A percentile compares a stretch with the other conserved stretches of the same genome.
Evolutionary conservation across 2,888 invertebrate genomes (phyloP).

Genomic region (Lasius platythorax): DNA sequence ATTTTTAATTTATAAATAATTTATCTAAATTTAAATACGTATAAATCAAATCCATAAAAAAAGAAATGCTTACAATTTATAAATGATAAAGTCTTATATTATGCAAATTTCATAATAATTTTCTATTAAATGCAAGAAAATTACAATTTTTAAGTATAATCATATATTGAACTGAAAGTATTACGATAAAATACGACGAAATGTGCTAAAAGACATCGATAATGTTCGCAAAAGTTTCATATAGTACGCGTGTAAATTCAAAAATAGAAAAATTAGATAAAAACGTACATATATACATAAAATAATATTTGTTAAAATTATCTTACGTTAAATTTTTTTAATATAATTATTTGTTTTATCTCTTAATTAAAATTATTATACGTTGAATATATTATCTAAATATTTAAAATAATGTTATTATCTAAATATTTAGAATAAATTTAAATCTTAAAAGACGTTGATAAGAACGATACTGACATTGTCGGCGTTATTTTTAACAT

Average conservation of each 20-base stretch:
- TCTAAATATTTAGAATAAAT: too few relatives aligned
- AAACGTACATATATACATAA: background rate
- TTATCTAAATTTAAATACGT: background rate
- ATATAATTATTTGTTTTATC: background rate
- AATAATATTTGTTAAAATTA: background rate
- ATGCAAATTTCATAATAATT: background rate
- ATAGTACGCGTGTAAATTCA: background rate
- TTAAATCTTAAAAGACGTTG: too few relatives aligned
- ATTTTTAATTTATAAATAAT: slow-evolving; percentile 10
- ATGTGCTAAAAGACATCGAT: background rate
- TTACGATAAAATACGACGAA: background rate
- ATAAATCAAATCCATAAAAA: background rate
- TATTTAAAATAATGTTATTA: background rate
- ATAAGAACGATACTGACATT: too few relatives aligned
- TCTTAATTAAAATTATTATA: background rate
- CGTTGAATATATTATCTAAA: background rate
- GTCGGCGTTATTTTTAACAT: too few relatives aligned
- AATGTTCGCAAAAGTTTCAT: background rate
- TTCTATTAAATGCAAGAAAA: background rate
- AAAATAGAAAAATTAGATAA: background rate
- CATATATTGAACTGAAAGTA: background rate
- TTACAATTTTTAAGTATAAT: background rate
- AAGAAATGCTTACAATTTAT: slow-evolving; percentile 1
- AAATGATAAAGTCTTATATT: background rate
- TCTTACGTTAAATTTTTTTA: background rate